Evolutionary conservation across 1,140 invertebrate genomes (phyloP), one percentile per base, ranked within the genome.

Genomic region (Heliconius congener): DNA sequence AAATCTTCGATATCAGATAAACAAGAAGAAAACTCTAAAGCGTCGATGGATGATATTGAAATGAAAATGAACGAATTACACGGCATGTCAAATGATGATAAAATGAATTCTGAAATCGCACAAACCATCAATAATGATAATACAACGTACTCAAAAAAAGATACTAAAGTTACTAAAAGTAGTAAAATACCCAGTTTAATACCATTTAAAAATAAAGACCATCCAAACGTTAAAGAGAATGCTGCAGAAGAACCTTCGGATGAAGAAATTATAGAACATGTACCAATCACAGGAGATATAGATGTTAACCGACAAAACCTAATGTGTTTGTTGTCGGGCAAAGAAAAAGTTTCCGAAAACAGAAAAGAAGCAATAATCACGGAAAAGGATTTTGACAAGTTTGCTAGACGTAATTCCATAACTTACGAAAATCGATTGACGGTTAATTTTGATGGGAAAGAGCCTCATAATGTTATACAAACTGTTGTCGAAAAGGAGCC

Each of bases 361-460:
- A 88, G 86, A 81, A 89, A 87, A 78, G 91, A 93, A 75, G 71
- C 84, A 34, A 89, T 94, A 60, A 94, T 94, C 70, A 94, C 91
- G 50, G 94, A 95, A 88, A 93, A 90, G 74, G 94, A 95, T 82
- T 95, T 95, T 83, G 94, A 95, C 81, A 94, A 94, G 86, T 95
- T 95, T 87, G 93, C 87, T 8, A 85, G 94, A 85, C 84, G 94
- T 74, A 95, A 95, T 83, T 95, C 94, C 30, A 85, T 92, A 46
- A 93, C 88, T 42, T 93, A 89, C 77, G 91, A 93, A 84, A 91
- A 94, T 81, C 84, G 89, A 77, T 78, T 93, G 8, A 94, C 91
- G 30, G 89, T 94, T 55, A 92, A 87, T 78, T 90, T 90, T 81
- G 91, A 93, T 82, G 77, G 84, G 6, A 92, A 88, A 77, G 88